Conservation (phyloP, 2,888 invertebrate genomes). For the Coelinius sp. region DNA sequence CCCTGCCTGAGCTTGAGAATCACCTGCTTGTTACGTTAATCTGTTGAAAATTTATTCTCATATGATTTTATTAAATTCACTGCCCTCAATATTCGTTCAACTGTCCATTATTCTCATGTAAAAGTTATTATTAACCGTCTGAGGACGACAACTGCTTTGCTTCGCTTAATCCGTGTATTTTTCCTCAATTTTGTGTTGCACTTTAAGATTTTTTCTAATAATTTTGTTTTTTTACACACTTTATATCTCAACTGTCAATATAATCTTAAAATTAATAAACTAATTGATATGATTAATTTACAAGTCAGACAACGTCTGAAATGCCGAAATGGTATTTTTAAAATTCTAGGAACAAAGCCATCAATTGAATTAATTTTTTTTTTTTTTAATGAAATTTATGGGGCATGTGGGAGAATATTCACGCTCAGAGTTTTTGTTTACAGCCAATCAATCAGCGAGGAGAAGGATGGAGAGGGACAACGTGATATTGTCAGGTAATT, state of each 20-base stretch:
- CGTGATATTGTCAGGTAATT: constrained; percentile 74
- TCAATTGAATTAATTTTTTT: constrained; percentile 8
- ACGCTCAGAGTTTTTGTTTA: constrained; percentile 55
- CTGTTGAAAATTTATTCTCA: constrained; percentile 15
- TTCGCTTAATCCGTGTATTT: constrained; percentile 17
- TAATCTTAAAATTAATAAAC: neutral
- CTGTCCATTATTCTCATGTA: neutral
- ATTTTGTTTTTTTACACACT: neutral
- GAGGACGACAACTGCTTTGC: constrained; percentile 6
- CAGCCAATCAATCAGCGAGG: constrained; percentile 81
- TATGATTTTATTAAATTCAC: neutral
- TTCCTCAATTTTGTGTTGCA: neutral
- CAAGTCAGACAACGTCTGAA: too few relatives aligned
- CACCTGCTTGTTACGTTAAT: constrained; percentile 58
- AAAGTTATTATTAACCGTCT: neutral
- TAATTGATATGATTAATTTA: too few relatives aligned
- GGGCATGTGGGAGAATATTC: constrained; percentile 28
- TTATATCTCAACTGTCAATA: neutral
- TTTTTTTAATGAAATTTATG: neutral
- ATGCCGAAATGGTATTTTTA: too few relatives aligned
- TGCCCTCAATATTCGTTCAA: neutral
- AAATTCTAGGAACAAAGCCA: constrained; percentile 10
- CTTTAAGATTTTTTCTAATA: neutral
- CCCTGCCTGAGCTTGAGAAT: constrained; percentile 60
- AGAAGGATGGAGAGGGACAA: constrained; percentile 75